Conservation (phyloP, 2,797 vertebrate species). For the Chlorospingus flavigularis region DNA sequence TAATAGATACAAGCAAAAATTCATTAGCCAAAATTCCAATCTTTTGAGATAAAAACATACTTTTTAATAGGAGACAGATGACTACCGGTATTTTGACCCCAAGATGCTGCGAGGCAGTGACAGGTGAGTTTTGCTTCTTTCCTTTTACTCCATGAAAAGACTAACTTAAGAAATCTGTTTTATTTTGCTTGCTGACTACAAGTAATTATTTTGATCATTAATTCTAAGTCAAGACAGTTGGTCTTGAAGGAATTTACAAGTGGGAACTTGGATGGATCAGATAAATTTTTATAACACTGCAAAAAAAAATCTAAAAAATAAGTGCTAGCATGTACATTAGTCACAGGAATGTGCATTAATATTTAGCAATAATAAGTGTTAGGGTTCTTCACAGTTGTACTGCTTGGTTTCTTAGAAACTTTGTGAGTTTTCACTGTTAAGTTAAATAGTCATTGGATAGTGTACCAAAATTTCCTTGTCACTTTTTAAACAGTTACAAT, state of each 20-base stretch:
- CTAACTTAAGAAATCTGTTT: not conserved
- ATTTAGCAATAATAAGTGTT: not conserved
- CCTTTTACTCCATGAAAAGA: not conserved
- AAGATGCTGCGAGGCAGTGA: constrained; percentile 97
- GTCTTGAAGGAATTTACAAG: not conserved
- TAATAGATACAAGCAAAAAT: not conserved
- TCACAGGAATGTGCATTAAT: not conserved
- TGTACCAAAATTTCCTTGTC: not conserved
- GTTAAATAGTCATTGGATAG: not conserved
- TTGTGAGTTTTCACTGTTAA: not conserved
- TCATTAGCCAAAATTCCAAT: not conserved
- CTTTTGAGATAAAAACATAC: not conserved
- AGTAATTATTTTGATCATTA: not conserved
- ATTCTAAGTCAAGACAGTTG: not conserved
- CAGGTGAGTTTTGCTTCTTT: constrained; percentile 79
- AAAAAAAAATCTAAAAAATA: not conserved
- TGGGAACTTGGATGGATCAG: not conserved
- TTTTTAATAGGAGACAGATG: constrained; percentile 90
- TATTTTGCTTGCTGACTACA: not conserved
- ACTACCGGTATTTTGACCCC: constrained; percentile 97
- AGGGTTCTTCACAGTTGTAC: not conserved
- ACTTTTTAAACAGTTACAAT: not conserved
- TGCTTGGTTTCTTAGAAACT: not conserved
- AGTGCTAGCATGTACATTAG: not conserved
- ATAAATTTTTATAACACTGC: not conserved